Evolutionary conservation across 2,797 vertebrate genomes (phyloP), one percentile per base, ranked within the genome.

Genomic region (Sebastes taczanowskii): DNA sequence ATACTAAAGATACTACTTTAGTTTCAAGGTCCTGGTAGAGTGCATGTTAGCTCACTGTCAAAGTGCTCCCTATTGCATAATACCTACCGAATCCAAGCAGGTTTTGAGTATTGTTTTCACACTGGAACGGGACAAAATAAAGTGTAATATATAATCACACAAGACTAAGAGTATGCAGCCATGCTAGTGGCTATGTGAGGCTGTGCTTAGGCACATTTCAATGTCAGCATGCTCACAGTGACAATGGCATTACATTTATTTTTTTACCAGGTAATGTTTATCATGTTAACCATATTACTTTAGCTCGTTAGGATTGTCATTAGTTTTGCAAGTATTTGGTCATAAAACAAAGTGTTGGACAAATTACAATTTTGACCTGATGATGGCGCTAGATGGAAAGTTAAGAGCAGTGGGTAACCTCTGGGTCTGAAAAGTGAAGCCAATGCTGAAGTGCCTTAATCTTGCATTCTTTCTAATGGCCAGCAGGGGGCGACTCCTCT

Each of bases 401-500:
- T 46, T 46, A 46, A 46, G 42, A 18, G 6, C 42, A 46, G 14
- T 18, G 42, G 42, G 42, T 16, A 16, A 46, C 42, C 14, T 46
- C 42, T 7, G 14, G 42, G 42, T 46, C 42, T 30, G 25, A 59
- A 59, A 30, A 59, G 27, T 46, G 42, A 46, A 46, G 14, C 42
- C 42, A 46, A 16, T 46, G 42, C 42, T 46, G 42, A 46, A 46
- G 38, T 46, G 38, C 38, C 38, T 46, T 46, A 46, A 46, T 3
- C 38, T 46, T 46, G 2, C 38, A 46, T 16, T 46, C 6, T 42
- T 16, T 18, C 14, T 42, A 0, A 42, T 7, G 0, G 6, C 38
- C 38, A 42, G 38, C 38, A 42, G 38, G 13, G 38, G 38, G 38
- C 13, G 14, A 42, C 38, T 42, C 38, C 38, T 42, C 14, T 42